These are phyloP conservation scores for Laticauda laticaudata DNA, from an alignment of 2,113 vertebrate genomes.

Conservation along the genomic window DNA sequence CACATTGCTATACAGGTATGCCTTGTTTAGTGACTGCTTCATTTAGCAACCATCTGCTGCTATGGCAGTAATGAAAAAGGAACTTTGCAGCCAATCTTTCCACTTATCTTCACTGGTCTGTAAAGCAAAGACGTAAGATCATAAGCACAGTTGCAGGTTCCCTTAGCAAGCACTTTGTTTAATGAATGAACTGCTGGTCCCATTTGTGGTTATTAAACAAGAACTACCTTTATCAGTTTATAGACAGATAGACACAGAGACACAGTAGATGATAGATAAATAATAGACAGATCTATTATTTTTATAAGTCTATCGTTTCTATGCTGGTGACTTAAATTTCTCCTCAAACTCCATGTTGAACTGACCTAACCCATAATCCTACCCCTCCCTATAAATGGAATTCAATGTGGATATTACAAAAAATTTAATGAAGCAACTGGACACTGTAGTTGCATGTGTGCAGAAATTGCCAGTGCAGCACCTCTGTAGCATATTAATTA, in stretches of 20 bases:
- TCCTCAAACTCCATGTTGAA: neutral
- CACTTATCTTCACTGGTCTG: neutral
- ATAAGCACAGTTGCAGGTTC: neutral
- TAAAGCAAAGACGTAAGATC: neutral
- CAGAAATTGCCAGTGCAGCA: neutral
- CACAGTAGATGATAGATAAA: no score
- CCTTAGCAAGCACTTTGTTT: neutral
- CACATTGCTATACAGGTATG: neutral
- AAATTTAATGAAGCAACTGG: neutral
- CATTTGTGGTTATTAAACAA: neutral
- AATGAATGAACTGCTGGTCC: neutral
- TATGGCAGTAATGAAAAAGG: neutral
- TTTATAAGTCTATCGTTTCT: neutral
- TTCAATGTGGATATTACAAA: neutral
- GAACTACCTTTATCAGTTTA: no score
- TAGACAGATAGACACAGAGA: no score
- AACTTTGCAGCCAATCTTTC: neutral
- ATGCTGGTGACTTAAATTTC: neutral
- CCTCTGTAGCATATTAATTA: constrained; percentile 41
- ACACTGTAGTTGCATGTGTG: constrained; percentile 3
- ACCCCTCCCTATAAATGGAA: neutral
- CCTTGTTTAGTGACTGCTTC: neutral
- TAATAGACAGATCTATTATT: neutral
- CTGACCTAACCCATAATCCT: neutral
- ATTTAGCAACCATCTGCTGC: neutral